These are phyloP conservation scores for Lasiurus cinereus DNA, from an alignment of 2,113 vertebrate genomes.

Conservation along the genomic window DNA sequence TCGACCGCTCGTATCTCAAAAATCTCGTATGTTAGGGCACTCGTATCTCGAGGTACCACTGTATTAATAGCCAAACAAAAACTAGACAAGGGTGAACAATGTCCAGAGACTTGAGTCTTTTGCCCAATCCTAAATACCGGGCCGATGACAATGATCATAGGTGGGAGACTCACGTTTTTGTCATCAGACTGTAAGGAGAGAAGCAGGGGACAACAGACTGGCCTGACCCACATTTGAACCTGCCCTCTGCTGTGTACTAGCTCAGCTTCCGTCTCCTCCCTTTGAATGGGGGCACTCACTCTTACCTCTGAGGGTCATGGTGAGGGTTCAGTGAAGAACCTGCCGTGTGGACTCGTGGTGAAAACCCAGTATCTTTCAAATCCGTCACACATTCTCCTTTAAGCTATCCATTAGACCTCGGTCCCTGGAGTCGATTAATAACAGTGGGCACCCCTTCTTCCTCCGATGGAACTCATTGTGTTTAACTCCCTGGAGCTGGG, in stretches of 20 bases:
- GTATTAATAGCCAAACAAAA: slow-evolving; percentile 42
- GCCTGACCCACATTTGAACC: background rate
- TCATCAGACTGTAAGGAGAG: background rate
- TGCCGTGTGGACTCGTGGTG: background rate
- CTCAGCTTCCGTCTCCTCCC: background rate
- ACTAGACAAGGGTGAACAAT: background rate
- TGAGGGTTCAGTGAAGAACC: background rate
- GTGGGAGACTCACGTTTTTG: background rate
- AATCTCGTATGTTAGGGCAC: no score
- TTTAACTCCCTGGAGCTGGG: background rate
- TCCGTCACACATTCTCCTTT: background rate
- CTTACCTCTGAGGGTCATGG: background rate
- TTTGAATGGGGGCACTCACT: background rate
- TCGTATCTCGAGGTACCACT: no score
- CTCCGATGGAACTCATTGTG: background rate
- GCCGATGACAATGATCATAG: background rate
- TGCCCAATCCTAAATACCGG: background rate
- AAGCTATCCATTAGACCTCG: background rate
- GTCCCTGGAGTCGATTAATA: background rate
- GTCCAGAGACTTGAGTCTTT: slow-evolving; percentile 35
- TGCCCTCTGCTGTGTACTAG: background rate
- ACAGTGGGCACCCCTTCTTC: background rate
- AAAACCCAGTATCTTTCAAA: background rate
- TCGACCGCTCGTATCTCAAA: no score
- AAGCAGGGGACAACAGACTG: background rate